Conservation (phyloP, 2,888 invertebrate genomes). For the Oxytorus armatus region DNA sequence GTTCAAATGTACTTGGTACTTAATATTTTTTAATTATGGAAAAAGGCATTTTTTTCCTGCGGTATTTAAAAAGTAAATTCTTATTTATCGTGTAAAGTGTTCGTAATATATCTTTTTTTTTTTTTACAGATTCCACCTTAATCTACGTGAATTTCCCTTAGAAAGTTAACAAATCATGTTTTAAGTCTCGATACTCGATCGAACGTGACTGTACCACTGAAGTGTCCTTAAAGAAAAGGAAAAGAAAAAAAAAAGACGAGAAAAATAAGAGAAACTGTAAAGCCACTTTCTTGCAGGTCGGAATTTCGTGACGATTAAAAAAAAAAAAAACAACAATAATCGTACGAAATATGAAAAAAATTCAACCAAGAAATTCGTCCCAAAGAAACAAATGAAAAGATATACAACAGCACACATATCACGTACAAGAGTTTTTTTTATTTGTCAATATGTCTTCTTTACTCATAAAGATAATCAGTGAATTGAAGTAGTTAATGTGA, state of each 20-base stretch:
- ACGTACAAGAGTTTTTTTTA: conserved; percentile 74
- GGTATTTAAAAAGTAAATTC: no score
- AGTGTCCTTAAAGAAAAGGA: background rate
- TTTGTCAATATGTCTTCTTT: conserved; percentile 70
- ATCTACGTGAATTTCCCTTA: no score
- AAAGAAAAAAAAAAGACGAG: conserved; percentile 22
- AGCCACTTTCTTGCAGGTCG: conserved; percentile 32
- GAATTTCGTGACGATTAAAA: conserved; percentile 37
- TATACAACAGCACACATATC: conserved; percentile 72
- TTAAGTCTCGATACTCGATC: no score
- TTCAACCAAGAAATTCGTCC: conserved; percentile 42
- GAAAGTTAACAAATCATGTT: no score
- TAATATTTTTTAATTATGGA: no score
- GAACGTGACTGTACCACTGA: background rate
- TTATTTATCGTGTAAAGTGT: no score
- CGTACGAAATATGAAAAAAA: no score
- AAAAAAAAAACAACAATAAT: conserved; percentile 35
- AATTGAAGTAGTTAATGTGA: conserved; percentile 72
- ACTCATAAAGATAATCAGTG: conserved; percentile 75
- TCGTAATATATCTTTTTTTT: no score
- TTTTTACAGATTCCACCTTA: no score
- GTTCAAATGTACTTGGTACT: no score
- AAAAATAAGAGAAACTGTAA: conserved; percentile 32
- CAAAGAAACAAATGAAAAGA: conserved; percentile 59
- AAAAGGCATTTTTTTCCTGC: no score